Conservation (phyloP, 2,888 invertebrate genomes). For the Conomelus anceps region DNA sequence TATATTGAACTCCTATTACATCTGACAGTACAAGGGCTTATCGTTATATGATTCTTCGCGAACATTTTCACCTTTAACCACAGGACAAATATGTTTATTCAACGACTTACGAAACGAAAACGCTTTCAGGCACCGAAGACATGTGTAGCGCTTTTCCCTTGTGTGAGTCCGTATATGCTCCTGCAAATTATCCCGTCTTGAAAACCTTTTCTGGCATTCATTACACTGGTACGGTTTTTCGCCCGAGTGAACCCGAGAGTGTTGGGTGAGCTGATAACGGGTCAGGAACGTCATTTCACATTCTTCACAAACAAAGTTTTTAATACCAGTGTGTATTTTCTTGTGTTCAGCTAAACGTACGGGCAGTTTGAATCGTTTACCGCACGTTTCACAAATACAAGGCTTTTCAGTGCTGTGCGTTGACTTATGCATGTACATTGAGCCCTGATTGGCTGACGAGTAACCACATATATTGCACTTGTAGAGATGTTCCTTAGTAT, state of each 20-base stretch:
- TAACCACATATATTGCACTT: conserved; percentile 29
- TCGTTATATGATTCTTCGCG: background rate
- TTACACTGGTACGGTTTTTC: conserved; percentile 43
- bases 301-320: conserved; percentile 26
- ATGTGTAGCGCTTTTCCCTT: conserved; percentile 29
- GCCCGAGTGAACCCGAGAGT: conserved; percentile 34
- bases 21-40: background rate
- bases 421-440: conserved; percentile 27
- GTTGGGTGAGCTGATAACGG: conserved; percentile 27
- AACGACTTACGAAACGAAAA: conserved; percentile 29
- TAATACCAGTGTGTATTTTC: conserved; percentile 25
- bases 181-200: conserved; percentile 41
- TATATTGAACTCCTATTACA: no score
- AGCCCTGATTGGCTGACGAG: conserved; percentile 26
- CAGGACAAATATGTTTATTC: conserved; percentile 27
- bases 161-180: conserved; percentile 38
- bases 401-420: conserved; percentile 26
- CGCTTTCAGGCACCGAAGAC: conserved; percentile 20
- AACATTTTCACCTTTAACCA: background rate
- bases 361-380: conserved; percentile 28
- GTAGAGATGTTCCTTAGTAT: conserved; percentile 25
- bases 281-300: conserved; percentile 28
- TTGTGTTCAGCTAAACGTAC: conserved; percentile 27
- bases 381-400: conserved; percentile 28
- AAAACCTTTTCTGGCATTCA: conserved; percentile 44